phyloP scores from a whole-genome alignment of 35 echinoderm and acorn worm species.

The Lytechinus variegatus region DNA sequence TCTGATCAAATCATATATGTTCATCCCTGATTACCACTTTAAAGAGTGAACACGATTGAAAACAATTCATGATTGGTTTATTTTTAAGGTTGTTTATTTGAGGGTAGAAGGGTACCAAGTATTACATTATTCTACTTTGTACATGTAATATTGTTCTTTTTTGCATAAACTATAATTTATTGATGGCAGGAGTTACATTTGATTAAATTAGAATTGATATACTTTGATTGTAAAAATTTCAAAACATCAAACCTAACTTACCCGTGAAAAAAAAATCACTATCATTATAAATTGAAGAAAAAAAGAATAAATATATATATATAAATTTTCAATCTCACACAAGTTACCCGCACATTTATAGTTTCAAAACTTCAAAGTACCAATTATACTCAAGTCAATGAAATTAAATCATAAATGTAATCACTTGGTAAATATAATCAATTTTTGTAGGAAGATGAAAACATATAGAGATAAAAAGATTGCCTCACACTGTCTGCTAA shows the following conservation, averaged over 20 bases:
- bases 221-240: not conserved
- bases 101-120: not conserved
- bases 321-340: constrained; percentile 4
- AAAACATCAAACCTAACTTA: not conserved
- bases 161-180: not conserved
- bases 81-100: no score
- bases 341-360: not conserved
- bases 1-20: no score
- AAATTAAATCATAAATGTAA: not conserved
- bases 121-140: not conserved
- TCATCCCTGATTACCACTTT: no score
- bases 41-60: not conserved
- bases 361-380: not conserved
- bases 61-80: not conserved
- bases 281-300: not conserved
- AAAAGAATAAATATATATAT: not conserved
- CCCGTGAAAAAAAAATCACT: constrained; percentile 3
- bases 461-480: not conserved
- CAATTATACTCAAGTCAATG: not conserved
- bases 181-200: not conserved
- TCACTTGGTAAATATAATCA: not conserved
- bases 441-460: constrained; percentile 3
- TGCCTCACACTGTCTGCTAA: not conserved
- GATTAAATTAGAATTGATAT: not conserved
- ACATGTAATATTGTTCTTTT: not conserved